Conservation (phyloP, 2,888 invertebrate genomes). For the Kryphioiulus occultus region DNA sequence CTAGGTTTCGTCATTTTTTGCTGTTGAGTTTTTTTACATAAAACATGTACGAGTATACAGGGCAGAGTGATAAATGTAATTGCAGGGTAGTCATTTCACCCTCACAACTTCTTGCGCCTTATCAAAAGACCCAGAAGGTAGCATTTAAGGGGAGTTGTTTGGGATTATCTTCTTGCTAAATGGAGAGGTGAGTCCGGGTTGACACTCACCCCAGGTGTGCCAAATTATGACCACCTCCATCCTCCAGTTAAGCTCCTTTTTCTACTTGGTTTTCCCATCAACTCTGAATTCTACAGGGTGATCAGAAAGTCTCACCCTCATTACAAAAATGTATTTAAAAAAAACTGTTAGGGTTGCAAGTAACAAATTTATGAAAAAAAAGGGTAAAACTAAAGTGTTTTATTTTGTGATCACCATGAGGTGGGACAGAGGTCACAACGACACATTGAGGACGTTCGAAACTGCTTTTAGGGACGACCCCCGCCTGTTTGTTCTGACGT, state of each 20-base stretch:
- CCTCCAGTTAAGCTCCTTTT: not conserved
- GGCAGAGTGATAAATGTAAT: slow-evolving; percentile 16
- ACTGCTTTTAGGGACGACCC: too few species aligned
- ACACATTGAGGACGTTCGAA: too few species aligned
- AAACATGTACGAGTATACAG: not conserved
- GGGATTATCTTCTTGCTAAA: slow-evolving; percentile 22
- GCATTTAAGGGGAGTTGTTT: not conserved
- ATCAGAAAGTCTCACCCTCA: too few species aligned
- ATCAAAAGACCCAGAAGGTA: slow-evolving; percentile 26
- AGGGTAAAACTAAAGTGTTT: too few species aligned
- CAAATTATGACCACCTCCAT: not conserved
- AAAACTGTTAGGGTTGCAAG: too few species aligned
- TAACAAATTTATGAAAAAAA: too few species aligned
- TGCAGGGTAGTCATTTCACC: not conserved
- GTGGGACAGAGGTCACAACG: too few species aligned
- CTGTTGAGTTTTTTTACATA: not conserved
- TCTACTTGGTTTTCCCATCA: not conserved
- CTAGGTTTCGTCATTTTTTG: not conserved
- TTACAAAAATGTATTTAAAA: not conserved
- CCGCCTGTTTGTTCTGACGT: too few species aligned
- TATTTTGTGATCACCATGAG: too few species aligned
- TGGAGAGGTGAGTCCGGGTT: slow-evolving; percentile 32
- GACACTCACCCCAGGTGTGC: slow-evolving; percentile 31
- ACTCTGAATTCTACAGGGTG: too few species aligned
- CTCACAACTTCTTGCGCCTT: not conserved